These are phyloP conservation scores for Bos taurus DNA, from an alignment of 2,113 vertebrate species.

Conservation along the genomic window DNA sequence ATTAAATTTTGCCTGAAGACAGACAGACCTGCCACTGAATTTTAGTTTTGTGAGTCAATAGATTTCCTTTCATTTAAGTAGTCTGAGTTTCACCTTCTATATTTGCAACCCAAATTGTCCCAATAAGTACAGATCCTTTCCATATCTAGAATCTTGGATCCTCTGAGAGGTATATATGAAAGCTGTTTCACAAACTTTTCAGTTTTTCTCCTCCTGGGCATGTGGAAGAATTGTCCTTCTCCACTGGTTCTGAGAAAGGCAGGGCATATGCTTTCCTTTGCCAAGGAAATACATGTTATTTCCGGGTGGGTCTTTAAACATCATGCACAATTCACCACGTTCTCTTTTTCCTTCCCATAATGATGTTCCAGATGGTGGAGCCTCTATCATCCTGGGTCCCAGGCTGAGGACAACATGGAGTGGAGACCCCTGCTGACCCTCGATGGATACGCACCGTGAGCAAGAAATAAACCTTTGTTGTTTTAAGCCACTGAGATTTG, in stretches of 20 bases:
- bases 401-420: slow-evolving; percentile 31
- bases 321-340: background rate
- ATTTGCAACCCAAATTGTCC: background rate
- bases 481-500: background rate
- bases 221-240: background rate
- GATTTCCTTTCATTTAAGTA: background rate
- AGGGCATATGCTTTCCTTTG: background rate
- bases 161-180: background rate
- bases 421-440: slow-evolving; percentile 33
- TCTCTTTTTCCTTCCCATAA: slow-evolving; percentile 5
- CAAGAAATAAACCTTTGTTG: slow-evolving; percentile 50
- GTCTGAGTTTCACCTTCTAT: background rate
- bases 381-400: slow-evolving; percentile 5
- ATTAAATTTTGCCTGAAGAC: background rate
- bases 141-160: background rate
- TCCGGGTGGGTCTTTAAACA: background rate
- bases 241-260: no score
- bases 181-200: background rate
- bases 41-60: background rate
- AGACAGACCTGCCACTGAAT: background rate
- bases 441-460: background rate
- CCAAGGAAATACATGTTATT: background rate
- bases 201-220: background rate
- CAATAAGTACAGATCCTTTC: background rate
- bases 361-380: slow-evolving; percentile 1